Conservation (phyloP, 2,113 vertebrate genomes). For the Tachuris rubrigastra region DNA sequence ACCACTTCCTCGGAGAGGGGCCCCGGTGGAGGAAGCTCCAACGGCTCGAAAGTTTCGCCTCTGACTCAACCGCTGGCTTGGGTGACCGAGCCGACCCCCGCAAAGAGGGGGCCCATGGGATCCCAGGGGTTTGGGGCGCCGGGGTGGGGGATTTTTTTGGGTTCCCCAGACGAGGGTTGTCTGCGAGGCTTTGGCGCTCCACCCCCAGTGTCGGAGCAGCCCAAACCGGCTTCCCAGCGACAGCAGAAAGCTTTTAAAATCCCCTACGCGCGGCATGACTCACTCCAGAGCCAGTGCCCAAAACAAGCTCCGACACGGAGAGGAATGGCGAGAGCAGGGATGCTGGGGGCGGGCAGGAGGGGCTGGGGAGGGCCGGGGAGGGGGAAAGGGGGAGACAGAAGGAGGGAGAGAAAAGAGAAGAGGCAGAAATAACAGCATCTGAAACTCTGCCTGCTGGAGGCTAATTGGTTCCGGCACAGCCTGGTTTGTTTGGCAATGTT, state of each 20-base stretch:
- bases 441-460: slow-evolving; percentile 72
- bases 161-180: slow-evolving; percentile 22
- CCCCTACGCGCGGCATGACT: slow-evolving; percentile 60
- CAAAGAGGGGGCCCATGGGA: background rate
- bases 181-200: slow-evolving; percentile 20
- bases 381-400: slow-evolving; percentile 14
- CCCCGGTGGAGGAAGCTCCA: slow-evolving; percentile 55
- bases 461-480: slow-evolving; percentile 75
- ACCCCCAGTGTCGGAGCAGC: slow-evolving; percentile 51
- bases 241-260: slow-evolving; percentile 63
- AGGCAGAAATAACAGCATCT: slow-evolving; percentile 70
- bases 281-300: slow-evolving; percentile 65
- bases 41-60: slow-evolving; percentile 57
- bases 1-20: slow-evolving; percentile 45
- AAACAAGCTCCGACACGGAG: slow-evolving; percentile 68
- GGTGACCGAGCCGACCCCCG: background rate
- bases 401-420: slow-evolving; percentile 10
- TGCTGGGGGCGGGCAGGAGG: slow-evolving; percentile 47
- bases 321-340: slow-evolving; percentile 43
- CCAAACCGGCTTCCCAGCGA: slow-evolving; percentile 58
- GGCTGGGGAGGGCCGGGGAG: slow-evolving; percentile 9
- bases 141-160: background rate
- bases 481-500: slow-evolving; percentile 69
- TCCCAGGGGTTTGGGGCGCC: background rate
- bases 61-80: slow-evolving; percentile 58